A percentile compares a stretch with the other conserved stretches of the same genome.
Evolutionary conservation across 2,888 invertebrate species (phyloP).

Genomic region (Thymelicus lineola): DNA sequence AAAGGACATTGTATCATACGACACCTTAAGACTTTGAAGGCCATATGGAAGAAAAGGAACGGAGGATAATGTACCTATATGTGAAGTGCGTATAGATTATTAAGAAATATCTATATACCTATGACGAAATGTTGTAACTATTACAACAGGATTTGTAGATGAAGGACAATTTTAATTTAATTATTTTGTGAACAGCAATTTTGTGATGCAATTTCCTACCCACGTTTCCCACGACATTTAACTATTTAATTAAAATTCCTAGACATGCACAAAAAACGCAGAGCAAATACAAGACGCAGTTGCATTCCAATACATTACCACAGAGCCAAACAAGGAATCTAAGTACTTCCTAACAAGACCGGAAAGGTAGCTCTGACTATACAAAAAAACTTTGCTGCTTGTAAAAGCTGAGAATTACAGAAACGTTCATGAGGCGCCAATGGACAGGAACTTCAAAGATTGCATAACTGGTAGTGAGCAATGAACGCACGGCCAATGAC

Average conservation of each 20-base stretch:
- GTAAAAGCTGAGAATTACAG: constrained; percentile 8
- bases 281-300: neutral
- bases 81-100: too few species aligned
- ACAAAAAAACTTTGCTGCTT: constrained; percentile 30
- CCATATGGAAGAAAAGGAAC: neutral
- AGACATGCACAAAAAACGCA: neutral
- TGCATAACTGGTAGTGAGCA: constrained; percentile 34
- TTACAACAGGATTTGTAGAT: too few species aligned
- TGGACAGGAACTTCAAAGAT: constrained; percentile 27
- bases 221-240: neutral
- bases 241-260: neutral
- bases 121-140: too few species aligned
- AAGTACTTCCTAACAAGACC: constrained; percentile 32
- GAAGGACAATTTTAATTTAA: too few species aligned
- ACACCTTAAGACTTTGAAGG: neutral
- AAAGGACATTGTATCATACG: constrained; percentile 1
- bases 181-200: too few species aligned
- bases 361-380: constrained; percentile 18
- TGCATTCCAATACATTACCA: constrained; percentile 4
- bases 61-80: too few species aligned
- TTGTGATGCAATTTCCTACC: neutral
- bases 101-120: too few species aligned
- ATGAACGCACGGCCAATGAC: constrained; percentile 36
- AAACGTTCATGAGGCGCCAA: constrained; percentile 5
- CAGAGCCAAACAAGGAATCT: constrained; percentile 14